phyloP scores from a whole-genome alignment of 30 jellyfish, hydroid and myxozoan genomes.

The Hydractinia echinata region DNA sequence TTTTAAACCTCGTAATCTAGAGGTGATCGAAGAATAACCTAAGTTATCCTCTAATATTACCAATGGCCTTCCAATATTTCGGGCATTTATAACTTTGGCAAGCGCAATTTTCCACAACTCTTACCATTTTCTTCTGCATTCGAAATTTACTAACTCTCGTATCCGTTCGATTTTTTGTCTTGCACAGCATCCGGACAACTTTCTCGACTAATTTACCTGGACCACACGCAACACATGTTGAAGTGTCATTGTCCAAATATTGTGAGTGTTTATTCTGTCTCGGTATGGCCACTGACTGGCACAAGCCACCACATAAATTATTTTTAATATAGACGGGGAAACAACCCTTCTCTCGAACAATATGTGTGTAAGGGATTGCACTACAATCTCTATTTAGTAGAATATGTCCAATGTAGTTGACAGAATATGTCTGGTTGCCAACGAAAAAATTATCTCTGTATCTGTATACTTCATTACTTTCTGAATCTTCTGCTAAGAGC shows the following conservation, averaged over 20 bases:
- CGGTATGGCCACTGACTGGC: slow-evolving; percentile 8
- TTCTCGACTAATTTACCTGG: slow-evolving; percentile 5
- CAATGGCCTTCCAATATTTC: too few species aligned
- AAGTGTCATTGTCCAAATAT: background rate
- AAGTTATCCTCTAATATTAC: too few species aligned
- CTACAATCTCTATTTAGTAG: background rate
- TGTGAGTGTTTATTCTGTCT: background rate
- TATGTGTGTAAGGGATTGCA: slow-evolving; percentile 5
- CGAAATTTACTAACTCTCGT: slow-evolving; percentile 7
- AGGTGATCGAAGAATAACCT: too few species aligned
- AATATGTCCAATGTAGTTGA: slow-evolving; percentile 10
- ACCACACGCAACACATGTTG: slow-evolving; percentile 7
- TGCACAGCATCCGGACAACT: slow-evolving; percentile 8
- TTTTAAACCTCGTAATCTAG: too few species aligned
- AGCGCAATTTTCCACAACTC: background rate
- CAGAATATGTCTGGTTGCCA: slow-evolving; percentile 15
- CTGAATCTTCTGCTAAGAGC: too few species aligned
- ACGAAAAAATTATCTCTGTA: background rate
- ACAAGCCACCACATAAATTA: slow-evolving; percentile 8
- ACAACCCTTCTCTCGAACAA: slow-evolving; percentile 6
- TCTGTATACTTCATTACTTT: background rate
- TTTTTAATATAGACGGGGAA: background rate
- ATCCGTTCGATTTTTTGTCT: background rate
- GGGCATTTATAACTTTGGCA: slow-evolving; percentile 1
- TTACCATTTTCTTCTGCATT: background rate